Evolutionary conservation across 2,113 vertebrate genomes (phyloP), one percentile per base, ranked within the genome.

Genomic region (Notothenia rossii): DNA sequence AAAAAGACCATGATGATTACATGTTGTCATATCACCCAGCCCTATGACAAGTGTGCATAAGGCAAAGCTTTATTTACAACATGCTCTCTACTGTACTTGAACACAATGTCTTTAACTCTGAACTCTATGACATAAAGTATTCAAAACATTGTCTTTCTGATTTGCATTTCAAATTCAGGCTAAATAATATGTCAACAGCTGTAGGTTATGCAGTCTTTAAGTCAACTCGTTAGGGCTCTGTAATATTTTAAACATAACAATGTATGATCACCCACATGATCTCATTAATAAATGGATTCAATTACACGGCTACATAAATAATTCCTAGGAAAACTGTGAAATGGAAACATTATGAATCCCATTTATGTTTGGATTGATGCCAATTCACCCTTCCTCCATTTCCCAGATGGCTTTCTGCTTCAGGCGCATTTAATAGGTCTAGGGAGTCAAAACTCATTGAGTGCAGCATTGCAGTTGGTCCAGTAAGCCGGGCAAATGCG

Each of bases 131-230:
- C 75, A 71, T 69, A 76, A 77, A 55, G 49, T 56, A 87, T 82
- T 79, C 70, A 77, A 10, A 76, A 63, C 43, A 2, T 64, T 40
- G n/a, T 75, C 46, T 75, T 46, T 78, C 12, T 75, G 56, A 62
- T 75, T 83, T 88, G 77, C 79, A 82, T 90, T 83, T 84, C n/a
- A 84, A 79, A 85, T 82, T 71, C 55, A 54, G 22, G 69, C 63
- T 66, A 79, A 67, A 29, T 43, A 40, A 9, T 71, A 46, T 83
- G 60, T 58, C 72, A 75, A 45, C 81, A 78, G 72, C 84, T 79
- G 53, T 45, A 71, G 86, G 75, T 66, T 18, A 62, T 64, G 3
- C 64, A 33, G 18, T 76, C 67, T 63, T 74, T 18, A 72, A 81
- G 76, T 60, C 56, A 75, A 74, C 72, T 75, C 56, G 75, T 40